These are phyloP conservation scores for Azemiops feae DNA, from an alignment of 2,113 vertebrate species.

Conservation along the genomic window DNA sequence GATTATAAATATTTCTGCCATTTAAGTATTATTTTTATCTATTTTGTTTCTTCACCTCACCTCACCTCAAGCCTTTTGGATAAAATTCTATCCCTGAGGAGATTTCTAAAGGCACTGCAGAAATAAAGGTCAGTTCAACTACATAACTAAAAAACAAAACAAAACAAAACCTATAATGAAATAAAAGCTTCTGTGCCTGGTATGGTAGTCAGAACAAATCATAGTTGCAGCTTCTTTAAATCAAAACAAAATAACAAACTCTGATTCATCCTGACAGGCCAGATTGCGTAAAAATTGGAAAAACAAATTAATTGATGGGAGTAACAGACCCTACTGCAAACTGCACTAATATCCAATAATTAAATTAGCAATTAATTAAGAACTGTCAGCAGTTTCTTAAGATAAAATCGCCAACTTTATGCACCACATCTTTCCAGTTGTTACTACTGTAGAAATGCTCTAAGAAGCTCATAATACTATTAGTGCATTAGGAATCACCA, in stretches of 20 bases:
- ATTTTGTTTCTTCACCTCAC: not conserved
- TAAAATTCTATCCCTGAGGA: not conserved
- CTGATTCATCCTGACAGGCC: not conserved
- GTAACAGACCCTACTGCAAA: not conserved
- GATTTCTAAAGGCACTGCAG: not conserved
- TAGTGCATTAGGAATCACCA: not conserved
- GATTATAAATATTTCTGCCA: not conserved
- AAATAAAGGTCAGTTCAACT: not conserved
- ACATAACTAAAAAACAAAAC: not conserved
- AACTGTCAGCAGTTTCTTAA: conserved; percentile 14
- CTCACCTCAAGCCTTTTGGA: not conserved
- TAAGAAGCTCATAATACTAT: not conserved
- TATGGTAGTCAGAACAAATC: not conserved
- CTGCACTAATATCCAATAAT: conserved; percentile 3
- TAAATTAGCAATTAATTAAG: conserved; percentile 19
- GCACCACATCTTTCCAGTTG: conserved; percentile 12
- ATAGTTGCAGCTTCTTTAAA: not conserved
- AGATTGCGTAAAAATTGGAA: not conserved
- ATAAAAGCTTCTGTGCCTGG: not conserved
- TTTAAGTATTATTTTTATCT: not conserved
- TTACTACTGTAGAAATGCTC: not conserved
- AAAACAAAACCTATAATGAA: not conserved
- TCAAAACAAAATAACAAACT: not conserved
- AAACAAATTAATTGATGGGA: not conserved
- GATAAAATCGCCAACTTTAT: conserved; percentile 21